Percentiles rank a stretch among this genome's conserved stretches.
phyloP scores from a whole-genome alignment of 2,888 invertebrate genomes.

The Drosophila eohydei region DNA sequence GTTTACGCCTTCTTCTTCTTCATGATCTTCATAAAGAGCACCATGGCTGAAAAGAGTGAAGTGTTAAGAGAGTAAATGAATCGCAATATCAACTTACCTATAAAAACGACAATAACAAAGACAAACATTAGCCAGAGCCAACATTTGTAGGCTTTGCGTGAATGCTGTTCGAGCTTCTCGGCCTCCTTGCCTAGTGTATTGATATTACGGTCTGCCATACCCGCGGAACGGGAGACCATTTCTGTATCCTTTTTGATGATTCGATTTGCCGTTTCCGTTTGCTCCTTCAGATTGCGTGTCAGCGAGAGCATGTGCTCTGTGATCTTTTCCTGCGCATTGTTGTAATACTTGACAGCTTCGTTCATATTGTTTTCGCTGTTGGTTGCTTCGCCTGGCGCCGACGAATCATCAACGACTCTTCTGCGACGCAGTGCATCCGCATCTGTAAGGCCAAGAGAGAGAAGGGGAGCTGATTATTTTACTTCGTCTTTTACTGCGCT shows the following conservation, averaged over 20 bases:
- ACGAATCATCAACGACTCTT: constrained; percentile 65
- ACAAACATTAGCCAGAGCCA: constrained; percentile 97
- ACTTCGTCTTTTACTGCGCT: not conserved
- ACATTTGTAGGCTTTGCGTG: constrained; percentile 95
- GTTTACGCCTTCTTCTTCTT: constrained; percentile 87
- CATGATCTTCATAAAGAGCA: constrained; percentile 96
- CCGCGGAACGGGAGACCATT: constrained; percentile 91
- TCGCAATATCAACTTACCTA: constrained; percentile 88
- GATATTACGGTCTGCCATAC: constrained; percentile 92
- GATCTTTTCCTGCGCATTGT: constrained; percentile 95
- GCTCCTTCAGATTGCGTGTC: constrained; percentile 94
- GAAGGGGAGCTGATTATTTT: not conserved
- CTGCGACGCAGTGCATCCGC: constrained; percentile 78
- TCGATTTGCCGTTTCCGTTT: constrained; percentile 94
- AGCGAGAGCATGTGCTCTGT: constrained; percentile 97
- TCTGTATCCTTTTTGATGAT: constrained; percentile 96
- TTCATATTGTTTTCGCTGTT: constrained; percentile 89
- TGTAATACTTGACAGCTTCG: constrained; percentile 92
- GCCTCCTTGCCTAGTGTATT: constrained; percentile 92
- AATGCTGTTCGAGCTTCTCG: constrained; percentile 92
- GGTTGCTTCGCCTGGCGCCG: constrained; percentile 19
- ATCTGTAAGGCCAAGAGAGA: constrained; percentile 51
- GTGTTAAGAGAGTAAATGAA: not conserved
- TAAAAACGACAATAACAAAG: constrained; percentile 93
- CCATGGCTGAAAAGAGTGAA: constrained; percentile 90